A percentile compares a stretch with the other conserved stretches of the same genome.
Conservation (phyloP, 2,113 vertebrate species). For the Hyperopisus bebe region DNA sequence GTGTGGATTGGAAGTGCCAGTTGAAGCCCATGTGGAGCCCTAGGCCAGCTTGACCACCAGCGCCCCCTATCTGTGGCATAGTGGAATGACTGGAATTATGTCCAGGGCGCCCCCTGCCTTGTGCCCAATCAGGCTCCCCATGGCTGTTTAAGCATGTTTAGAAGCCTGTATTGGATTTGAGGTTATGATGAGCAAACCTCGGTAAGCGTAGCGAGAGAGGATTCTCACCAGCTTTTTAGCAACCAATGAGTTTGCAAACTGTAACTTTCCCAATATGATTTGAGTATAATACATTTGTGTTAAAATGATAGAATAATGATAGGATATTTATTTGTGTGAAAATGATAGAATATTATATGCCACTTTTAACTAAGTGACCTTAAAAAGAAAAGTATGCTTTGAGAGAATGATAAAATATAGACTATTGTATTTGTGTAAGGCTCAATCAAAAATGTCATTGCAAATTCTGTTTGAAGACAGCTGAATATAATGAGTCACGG, state of each 20-base stretch:
- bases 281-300: background rate
- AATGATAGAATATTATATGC: background rate
- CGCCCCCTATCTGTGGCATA: background rate
- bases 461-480: background rate
- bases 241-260: background rate
- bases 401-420: slow-evolving; percentile 3
- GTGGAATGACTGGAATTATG: background rate
- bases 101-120: background rate
- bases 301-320: background rate
- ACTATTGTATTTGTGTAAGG: background rate
- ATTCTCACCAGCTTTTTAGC: background rate
- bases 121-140: background rate
- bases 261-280: background rate
- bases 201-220: background rate
- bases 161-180: background rate
- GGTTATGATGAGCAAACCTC: background rate
- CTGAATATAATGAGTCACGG: background rate
- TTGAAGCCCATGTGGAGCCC: background rate
- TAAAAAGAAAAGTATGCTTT: background rate
- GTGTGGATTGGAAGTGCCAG: background rate
- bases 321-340: background rate
- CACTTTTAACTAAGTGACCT: background rate
- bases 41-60: background rate
- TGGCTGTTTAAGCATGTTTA: background rate
- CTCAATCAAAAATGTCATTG: background rate